Evolutionary conservation across 1,140 invertebrate species (phyloP).

Genomic region (Odontomachus brunneus): DNA sequence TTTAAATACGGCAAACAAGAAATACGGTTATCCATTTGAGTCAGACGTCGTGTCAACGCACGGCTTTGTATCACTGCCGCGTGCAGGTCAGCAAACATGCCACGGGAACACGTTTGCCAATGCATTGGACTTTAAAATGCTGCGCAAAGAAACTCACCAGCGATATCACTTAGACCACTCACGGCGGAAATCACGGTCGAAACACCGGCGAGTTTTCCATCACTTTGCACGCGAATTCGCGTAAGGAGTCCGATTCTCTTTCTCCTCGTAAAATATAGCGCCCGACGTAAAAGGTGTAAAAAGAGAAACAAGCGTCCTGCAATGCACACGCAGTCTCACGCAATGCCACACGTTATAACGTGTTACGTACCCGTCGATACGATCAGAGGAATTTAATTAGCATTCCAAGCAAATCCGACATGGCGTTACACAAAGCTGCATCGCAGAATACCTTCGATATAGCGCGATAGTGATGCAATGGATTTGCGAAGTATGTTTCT

Average conservation of each 20-base stretch:
- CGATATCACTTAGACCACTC: slow-evolving; percentile 65
- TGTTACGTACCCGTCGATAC: slow-evolving; percentile 4
- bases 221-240: too few relatives aligned
- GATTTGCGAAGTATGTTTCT: neutral
- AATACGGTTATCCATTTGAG: slow-evolving; percentile 38
- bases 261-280: too few relatives aligned
- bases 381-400: slow-evolving; percentile 1
- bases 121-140: slow-evolving; percentile 81
- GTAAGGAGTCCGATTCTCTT: too few relatives aligned
- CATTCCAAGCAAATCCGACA: too few relatives aligned
- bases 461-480: neutral
- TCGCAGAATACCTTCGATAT: neutral
- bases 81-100: slow-evolving; percentile 79
- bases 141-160: slow-evolving; percentile 74
- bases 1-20: slow-evolving; percentile 39
- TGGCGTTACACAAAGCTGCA: neutral
- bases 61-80: slow-evolving; percentile 77
- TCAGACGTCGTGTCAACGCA: slow-evolving; percentile 44
- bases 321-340: too few relatives aligned
- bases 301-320: too few relatives aligned
- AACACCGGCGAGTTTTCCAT: neutral
- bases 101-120: slow-evolving; percentile 63
- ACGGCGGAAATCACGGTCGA: slow-evolving; percentile 22
- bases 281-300: too few relatives aligned
- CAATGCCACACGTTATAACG: neutral